Base-by-base conservation (phyloP, 2,113 vertebrate genomes). In the Daphoenositta chrysoptera region DNA sequence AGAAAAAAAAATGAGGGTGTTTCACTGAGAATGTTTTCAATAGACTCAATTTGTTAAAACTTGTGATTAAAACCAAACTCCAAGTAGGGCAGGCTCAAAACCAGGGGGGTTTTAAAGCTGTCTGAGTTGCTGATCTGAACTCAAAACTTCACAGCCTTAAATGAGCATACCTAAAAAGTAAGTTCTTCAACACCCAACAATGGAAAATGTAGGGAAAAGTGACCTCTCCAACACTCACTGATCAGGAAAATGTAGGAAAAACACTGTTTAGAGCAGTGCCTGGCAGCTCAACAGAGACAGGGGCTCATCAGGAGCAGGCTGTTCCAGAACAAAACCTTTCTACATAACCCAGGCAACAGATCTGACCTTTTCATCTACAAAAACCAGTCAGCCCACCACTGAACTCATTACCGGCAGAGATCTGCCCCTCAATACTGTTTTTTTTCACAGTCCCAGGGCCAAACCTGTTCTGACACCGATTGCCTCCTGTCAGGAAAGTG, bases 291-390 rank as follows among this genome's bases (percentile, higher is more conserved):
- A 77, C 57, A 75, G 69, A 70, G 61, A 85, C 3, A 0, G 48
- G 42, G 91, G 90, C 31, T 58, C 58, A 76, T 61, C 58, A 45
- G 81, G 78, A 89, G 78, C 94, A 93, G 53, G 42, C 17, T 96
- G 84, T 83, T 96, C 89, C 90, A 90, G 82, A 91, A 88, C 90
- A 95, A 91, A 94, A 88, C 78, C 88, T 58, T 85, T 61, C 90
- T 23, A 7, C 47, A 85, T 31, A 93, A 93, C 82, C 42, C 79
- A 77, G 84, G 82, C 85, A 96, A 94, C 60, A 58, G 27, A 87
- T 17, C 78, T 90, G 92, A 95, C 92, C 91, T 94, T 94, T 90
- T 66, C 58, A 70, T 90, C 71, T 63, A 54, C 11, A 76, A 68
- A 90, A 84, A 78, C 14, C 47, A 92, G 57, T 13, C 83, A 63